Base-by-base conservation (phyloP, 2,797 vertebrate genomes). In the Acanthurus tractus region DNA sequence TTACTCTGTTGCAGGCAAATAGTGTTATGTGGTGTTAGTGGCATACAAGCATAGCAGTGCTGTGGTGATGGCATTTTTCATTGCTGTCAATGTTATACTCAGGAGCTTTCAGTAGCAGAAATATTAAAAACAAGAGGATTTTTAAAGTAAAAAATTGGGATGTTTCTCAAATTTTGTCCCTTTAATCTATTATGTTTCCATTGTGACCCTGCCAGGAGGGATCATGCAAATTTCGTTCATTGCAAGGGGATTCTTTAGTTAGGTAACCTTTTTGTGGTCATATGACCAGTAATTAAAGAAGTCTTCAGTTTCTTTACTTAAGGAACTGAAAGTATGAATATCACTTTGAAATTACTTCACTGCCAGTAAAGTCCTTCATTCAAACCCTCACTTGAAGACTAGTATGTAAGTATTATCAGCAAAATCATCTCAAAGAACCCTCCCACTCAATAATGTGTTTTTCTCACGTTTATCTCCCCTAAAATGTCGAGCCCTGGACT, bases 41-140 rank as follows among this genome's bases (percentile, higher is more conserved):
- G 73, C 53, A 54, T 67, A 73, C 34, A 71, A 45, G 52, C 44
- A 46, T 34, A 69, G 48, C 20, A 61, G 64, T 29, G 57, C 69
- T 49, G 25, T 56, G 38, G 45, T 13, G 23, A 64, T 71, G 34
- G 78, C 40, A 68, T 54, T 63, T 42, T 70, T 73, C 70, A 70
- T 82, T 70, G 59, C 59, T 1, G 50, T 74, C 58, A 79, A 2
- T 22, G 50, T 55, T 69, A 58, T 17, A 70, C 46, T 74, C 63
- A 40, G 13, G 13, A 42, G 25, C 71, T 74, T 79, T 57, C 34
- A 53, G 20, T 17, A 59, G 61, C 22, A 63, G 23, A 58, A 17
- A 66, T 68, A 49, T 53, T 57, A 29, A 63, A 73, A 79, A 74
- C 49, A 22, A 73, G 36, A 59, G 22, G 14, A 50, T 45, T 65